phyloP scores from a whole-genome alignment of 2,113 vertebrate species.

The Arenaria interpres region DNA sequence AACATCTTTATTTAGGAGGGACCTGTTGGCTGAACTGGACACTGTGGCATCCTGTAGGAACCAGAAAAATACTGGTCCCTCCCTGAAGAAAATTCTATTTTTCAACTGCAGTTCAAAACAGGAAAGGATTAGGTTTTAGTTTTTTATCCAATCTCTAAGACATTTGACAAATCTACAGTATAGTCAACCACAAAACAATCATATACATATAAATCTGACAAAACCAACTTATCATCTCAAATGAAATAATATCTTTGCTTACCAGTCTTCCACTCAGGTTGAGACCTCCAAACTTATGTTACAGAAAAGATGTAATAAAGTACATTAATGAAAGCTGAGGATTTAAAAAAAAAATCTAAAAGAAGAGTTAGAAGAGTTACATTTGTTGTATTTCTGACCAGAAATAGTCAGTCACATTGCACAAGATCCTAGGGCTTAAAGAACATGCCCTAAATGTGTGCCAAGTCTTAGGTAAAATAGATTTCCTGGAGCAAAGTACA shows the following conservation, averaged over 20 bases:
- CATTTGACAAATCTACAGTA: neutral
- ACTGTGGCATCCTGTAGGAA: neutral
- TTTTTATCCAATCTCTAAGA: neutral
- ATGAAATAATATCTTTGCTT: neutral
- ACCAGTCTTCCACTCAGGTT: neutral
- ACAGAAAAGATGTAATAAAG: neutral
- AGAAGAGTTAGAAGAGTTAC: neutral
- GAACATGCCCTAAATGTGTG: neutral
- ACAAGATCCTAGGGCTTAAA: neutral
- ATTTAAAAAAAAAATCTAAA: neutral
- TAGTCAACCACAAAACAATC: neutral
- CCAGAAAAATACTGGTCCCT: neutral
- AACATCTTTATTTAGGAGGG: neutral
- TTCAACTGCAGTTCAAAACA: neutral
- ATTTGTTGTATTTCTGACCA: neutral
- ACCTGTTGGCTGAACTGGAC: neutral
- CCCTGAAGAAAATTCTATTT: neutral
- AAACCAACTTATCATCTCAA: neutral
- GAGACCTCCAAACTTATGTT: neutral
- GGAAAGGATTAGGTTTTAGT: neutral
- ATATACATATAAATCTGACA: neutral
- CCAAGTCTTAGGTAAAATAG: neutral
- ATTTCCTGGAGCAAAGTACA: neutral
- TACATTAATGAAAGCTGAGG: neutral
- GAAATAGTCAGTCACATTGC: neutral